phyloP scores from a whole-genome alignment of 2,888 invertebrate genomes.

The Lasioglossum calceatum region DNA sequence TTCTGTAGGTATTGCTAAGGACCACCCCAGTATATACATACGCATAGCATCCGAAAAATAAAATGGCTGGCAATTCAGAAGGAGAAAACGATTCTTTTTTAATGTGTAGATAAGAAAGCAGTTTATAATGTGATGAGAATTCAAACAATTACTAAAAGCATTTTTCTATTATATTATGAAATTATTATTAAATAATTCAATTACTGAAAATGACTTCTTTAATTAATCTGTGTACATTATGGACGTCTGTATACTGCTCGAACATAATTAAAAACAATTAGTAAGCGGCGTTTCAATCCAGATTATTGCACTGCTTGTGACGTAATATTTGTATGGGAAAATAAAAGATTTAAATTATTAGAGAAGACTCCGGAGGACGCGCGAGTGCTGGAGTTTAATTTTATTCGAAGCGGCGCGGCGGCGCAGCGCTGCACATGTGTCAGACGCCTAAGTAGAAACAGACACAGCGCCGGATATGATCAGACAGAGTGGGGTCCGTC shows the following conservation, averaged over 20 bases:
- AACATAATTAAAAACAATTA: not conserved
- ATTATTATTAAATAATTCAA: not conserved
- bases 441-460: constrained; percentile 32
- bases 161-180: not conserved
- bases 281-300: not conserved
- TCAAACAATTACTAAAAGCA: not conserved
- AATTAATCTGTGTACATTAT: not conserved
- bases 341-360: not conserved
- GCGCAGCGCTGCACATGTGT: not conserved
- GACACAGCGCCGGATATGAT: constrained; percentile 28
- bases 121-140: not conserved
- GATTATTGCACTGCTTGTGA: not conserved
- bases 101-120: not conserved
- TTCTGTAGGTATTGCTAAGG: no score
- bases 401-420: not conserved
- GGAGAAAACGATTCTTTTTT: not conserved
- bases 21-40: no score
- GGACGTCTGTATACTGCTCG: not conserved
- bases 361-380: not conserved
- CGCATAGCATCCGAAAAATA: no score
- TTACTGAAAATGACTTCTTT: not conserved
- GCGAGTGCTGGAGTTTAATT: not conserved
- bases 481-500: constrained; percentile 38
- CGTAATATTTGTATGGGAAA: not conserved
- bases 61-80: no score